Base-by-base conservation (phyloP, 2,888 invertebrate genomes). In the Pseudococcus longispinus region DNA sequence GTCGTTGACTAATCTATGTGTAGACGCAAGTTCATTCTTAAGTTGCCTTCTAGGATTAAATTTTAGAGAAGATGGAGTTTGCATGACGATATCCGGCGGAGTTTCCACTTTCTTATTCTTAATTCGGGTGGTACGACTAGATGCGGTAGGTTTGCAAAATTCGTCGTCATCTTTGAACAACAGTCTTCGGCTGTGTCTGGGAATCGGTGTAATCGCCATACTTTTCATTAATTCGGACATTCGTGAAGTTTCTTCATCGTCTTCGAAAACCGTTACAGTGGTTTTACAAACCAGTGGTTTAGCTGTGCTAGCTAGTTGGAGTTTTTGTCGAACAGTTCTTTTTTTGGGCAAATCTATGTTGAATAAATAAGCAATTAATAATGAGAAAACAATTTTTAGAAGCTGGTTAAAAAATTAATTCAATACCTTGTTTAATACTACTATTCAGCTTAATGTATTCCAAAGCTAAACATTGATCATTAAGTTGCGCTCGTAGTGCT, bases 61-160 rank as follows among this genome's bases (percentile, higher is more conserved):
- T 13, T 4, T 0, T 3, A 84, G 5, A 15, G 85, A 23, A 26
- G 70, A 65, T 23, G 85, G 85, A 13, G 85, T 85, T 23, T 85
- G 70, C 70, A 85, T 70, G 42, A 85, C 85, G 44, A 85, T 70
- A 70, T 85, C 85, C 70, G 85, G 85, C n/a, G 85, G 85, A n/a
- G 85, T 85, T 23, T 37, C 6, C 6, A 13, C 26, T 42, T 65
- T 60, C 15, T 37, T 37, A 1, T 42, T 32, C 4, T 70, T 85
- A 20, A 20, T 20, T 80, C 42, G 42, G 15, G 42, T 4, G 1
- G 11, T 26, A 37, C 85, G 85, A 55, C 32, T 55, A 8, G 60
- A 37, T 20, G n/a, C 9, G 42, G 60, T 5, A 23, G 60, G 29
- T 15, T 55, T 83, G 18, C 8, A 13, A 26, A 84, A 84, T 9